These are phyloP conservation scores for Rhodophaea formosa DNA, from an alignment of 2,888 invertebrate species.

Conservation along the genomic window DNA sequence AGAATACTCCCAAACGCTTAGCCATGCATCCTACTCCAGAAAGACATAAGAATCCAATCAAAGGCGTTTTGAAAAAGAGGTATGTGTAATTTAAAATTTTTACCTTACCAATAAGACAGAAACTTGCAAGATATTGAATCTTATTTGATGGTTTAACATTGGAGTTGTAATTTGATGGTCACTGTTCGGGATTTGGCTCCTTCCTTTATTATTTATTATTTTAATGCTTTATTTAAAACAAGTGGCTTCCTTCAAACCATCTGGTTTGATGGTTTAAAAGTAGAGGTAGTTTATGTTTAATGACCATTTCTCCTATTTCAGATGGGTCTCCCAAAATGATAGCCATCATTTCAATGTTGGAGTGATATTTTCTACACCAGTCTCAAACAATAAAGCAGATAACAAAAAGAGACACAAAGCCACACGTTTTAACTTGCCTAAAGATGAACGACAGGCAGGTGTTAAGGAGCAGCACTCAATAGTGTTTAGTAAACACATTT, in stretches of 20 bases:
- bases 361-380: conserved; percentile 91
- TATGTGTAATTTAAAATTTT: conserved; percentile 31
- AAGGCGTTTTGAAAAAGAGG: conserved; percentile 83
- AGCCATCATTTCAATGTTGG: conserved; percentile 81
- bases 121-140: no score
- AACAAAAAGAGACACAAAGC: conserved; percentile 74
- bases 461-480: conserved; percentile 67
- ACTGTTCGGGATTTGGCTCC: no score
- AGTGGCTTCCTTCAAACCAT: no score
- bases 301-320: conserved; percentile 36
- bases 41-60: conserved; percentile 75
- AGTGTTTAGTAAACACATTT: conserved; percentile 70
- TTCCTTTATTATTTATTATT: no score
- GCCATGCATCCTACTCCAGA: conserved; percentile 75
- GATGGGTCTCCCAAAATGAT: conserved; percentile 83
- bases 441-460: conserved; percentile 65
- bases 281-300: no score
- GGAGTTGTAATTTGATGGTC: no score
- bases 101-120: no score
- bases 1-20: conserved; percentile 85
- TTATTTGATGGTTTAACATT: no score
- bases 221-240: no score
- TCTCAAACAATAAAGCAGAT: conserved; percentile 66
- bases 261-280: no score
- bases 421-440: conserved; percentile 83